Conservation (phyloP, 2,888 invertebrate genomes). For the Kryphioiulus occultus region DNA sequence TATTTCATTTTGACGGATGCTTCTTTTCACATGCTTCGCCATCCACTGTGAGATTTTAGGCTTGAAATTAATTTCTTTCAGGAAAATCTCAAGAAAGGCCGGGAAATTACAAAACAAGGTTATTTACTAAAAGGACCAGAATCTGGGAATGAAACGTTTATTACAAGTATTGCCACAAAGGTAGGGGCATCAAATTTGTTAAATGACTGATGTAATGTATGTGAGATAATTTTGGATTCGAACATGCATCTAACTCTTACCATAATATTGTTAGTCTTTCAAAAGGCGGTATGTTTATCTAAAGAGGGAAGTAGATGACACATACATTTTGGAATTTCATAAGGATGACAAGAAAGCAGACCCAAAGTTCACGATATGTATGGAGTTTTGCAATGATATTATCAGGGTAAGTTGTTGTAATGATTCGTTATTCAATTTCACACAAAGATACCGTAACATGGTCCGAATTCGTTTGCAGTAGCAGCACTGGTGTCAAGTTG, state of each 20-base stretch:
- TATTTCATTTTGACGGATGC: neutral
- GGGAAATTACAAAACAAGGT: conserved; percentile 84
- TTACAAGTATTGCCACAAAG: conserved; percentile 89
- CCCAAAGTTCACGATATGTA: conserved; percentile 88
- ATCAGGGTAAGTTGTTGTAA: conserved; percentile 70
- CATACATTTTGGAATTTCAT: conserved; percentile 88
- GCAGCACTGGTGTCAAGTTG: neutral
- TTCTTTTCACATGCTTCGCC: neutral
- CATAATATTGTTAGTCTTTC: conserved; percentile 69
- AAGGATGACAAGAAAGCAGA: conserved; percentile 93
- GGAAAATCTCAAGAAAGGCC: conserved; percentile 61
- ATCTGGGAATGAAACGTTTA: conserved; percentile 86
- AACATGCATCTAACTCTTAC: neutral
- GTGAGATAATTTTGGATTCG: neutral
- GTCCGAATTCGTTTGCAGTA: neutral
- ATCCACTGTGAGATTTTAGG: neutral
- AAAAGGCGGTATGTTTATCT: conserved; percentile 89
- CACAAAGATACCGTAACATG: neutral
- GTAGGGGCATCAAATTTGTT: conserved; percentile 56
- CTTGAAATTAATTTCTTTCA: conserved; percentile 14
- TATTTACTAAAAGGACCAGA: conserved; percentile 92
- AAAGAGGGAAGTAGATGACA: conserved; percentile 88
- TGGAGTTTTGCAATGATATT: conserved; percentile 93
- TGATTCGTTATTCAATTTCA: neutral
- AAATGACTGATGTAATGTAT: neutral